These are phyloP conservation scores for Caenorhabditis parvicauda DNA, from an alignment of 2,888 invertebrate genomes.

Conservation along the genomic window DNA sequence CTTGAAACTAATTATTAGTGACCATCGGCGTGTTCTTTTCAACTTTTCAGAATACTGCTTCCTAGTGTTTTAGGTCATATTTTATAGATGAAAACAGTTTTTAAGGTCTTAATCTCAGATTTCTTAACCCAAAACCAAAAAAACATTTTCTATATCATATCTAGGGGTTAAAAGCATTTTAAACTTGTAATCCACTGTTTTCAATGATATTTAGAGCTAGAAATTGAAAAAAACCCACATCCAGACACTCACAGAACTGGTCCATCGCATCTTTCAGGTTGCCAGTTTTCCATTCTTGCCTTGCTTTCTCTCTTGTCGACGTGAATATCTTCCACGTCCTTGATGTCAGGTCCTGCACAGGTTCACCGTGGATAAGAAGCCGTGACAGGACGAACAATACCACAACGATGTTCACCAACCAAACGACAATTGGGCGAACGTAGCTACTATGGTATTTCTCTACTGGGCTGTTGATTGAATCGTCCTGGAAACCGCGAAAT, in stretches of 20 bases:
- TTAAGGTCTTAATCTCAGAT: too few relatives aligned
- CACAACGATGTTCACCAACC: slow-evolving; percentile 40
- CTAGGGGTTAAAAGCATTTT: too few relatives aligned
- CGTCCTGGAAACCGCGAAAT: too few relatives aligned
- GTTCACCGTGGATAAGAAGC: slow-evolving; percentile 42
- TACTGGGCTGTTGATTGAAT: too few relatives aligned
- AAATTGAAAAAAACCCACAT: slow-evolving; percentile 16
- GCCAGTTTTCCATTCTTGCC: slow-evolving; percentile 34
- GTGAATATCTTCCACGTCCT: slow-evolving; percentile 50
- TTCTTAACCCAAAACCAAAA: too few relatives aligned
- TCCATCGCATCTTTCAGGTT: slow-evolving; percentile 57
- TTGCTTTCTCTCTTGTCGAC: slow-evolving; percentile 41
- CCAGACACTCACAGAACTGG: slow-evolving; percentile 52
- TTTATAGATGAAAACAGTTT: too few relatives aligned
- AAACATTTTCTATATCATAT: too few relatives aligned
- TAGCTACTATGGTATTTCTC: slow-evolving; percentile 25
- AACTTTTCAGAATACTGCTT: neutral
- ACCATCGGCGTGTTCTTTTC: too few relatives aligned
- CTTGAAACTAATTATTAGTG: too few relatives aligned
- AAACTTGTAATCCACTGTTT: too few relatives aligned
- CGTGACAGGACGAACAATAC: slow-evolving; percentile 31
- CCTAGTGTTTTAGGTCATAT: too few relatives aligned
- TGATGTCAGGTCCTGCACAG: slow-evolving; percentile 42
- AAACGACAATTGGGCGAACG: slow-evolving; percentile 23
- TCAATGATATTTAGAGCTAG: neutral